Conservation (phyloP, 2,113 vertebrate genomes). For the Sylvilagus bachmani region DNA sequence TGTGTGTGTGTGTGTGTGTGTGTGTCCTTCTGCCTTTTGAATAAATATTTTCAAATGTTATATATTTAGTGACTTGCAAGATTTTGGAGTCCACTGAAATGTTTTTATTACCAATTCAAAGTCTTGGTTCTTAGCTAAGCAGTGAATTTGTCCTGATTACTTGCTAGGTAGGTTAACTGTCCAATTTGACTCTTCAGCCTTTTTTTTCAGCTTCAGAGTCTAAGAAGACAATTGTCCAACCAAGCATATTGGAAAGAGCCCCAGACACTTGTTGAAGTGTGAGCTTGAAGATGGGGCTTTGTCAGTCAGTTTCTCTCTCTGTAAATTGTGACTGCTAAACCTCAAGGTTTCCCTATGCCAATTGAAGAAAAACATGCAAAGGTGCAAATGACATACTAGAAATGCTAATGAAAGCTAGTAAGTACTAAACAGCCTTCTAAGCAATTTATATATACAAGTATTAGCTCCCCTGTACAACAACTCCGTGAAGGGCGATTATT, state of each 20-base stretch:
- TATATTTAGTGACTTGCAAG: constrained; percentile 84
- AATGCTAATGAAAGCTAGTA: not conserved
- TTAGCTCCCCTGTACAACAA: constrained; percentile 12
- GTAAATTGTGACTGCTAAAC: not conserved
- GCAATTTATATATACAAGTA: not conserved
- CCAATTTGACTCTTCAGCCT: constrained; percentile 67
- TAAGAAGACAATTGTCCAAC: not conserved
- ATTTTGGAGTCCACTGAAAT: constrained; percentile 84
- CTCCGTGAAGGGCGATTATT: not conserved
- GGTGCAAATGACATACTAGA: not conserved
- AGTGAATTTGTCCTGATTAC: constrained; percentile 81
- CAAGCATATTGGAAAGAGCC: not conserved
- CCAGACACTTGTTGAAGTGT: not conserved
- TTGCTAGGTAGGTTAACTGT: constrained; percentile 83
- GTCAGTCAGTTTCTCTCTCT: not conserved
- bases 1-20: no score
- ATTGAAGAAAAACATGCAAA: not conserved
- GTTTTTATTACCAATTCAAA: constrained; percentile 85
- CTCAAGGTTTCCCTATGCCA: not conserved
- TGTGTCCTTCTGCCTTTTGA: no score
- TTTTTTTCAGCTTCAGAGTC: not conserved
- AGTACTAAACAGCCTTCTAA: not conserved
- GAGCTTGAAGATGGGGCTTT: not conserved
- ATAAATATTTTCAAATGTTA: not conserved
- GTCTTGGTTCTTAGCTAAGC: constrained; percentile 82